Percentiles rank a stretch among this genome's conserved stretches.
Conservation (phyloP, 2,797 vertebrate genomes). For the Pogoniulus pusillus region DNA sequence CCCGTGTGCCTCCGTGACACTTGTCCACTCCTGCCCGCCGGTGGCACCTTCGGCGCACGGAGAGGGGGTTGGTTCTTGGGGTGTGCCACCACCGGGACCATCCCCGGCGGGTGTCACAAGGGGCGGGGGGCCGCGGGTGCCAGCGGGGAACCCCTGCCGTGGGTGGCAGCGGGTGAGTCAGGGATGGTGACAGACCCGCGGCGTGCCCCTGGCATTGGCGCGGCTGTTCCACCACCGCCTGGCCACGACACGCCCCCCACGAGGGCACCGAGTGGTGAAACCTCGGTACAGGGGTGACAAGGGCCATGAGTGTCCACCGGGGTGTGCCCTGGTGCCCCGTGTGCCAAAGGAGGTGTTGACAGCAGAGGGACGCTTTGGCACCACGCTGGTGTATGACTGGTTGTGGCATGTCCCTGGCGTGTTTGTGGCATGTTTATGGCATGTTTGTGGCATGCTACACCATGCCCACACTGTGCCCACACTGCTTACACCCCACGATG, state of each 20-base stretch:
- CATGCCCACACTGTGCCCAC: no score
- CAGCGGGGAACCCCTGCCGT: not conserved
- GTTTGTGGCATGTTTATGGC: not conserved
- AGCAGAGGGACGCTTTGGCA: fast-evolving
- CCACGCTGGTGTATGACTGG: not conserved
- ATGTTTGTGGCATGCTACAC: no score
- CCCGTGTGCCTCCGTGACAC: not conserved
- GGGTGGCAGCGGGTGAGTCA: constrained; percentile 2
- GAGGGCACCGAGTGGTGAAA: not conserved
- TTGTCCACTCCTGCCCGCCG: fast-evolving
- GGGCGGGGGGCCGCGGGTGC: not conserved
- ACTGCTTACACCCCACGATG: no score
- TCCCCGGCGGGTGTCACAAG: fast-evolving
- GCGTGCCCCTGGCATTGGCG: not conserved
- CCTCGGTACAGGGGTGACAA: not conserved
- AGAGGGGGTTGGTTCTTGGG: not conserved
- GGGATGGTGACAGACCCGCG: not conserved
- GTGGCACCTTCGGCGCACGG: fast-evolving
- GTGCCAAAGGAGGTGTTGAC: not conserved
- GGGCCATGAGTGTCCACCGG: not conserved
- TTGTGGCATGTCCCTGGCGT: fast-evolving
- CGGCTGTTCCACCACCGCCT: not conserved
- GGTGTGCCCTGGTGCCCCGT: not conserved
- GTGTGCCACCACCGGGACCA: not conserved
- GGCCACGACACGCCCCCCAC: not conserved